Conservation (phyloP, 2,797 vertebrate species). For the Craterocephalus amniculus region DNA sequence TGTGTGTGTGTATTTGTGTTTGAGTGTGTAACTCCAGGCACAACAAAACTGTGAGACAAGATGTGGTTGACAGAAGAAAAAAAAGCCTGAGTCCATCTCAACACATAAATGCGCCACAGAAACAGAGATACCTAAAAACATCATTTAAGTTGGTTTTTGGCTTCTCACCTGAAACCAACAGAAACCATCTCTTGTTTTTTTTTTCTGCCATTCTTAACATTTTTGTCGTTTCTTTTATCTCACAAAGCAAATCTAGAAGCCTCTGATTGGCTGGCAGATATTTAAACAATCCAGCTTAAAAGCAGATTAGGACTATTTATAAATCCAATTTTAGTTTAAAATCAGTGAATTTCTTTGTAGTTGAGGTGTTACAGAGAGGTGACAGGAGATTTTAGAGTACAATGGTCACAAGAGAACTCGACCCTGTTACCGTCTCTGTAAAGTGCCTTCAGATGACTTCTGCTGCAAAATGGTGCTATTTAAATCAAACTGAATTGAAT, state of each 20-base stretch:
- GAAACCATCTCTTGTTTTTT: background rate
- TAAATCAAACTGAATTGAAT: too few relatives aligned
- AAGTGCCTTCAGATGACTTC: too few relatives aligned
- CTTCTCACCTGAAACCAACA: too few relatives aligned
- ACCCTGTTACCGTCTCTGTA: too few relatives aligned
- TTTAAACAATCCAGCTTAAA: background rate
- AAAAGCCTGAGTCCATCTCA: background rate
- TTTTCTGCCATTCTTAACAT: background rate
- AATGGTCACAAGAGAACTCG: too few relatives aligned
- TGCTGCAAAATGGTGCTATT: too few relatives aligned
- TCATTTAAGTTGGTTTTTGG: background rate
- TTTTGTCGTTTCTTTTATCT: background rate
- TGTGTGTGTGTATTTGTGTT: background rate
- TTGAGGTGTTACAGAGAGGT: too few relatives aligned
- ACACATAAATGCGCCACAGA: too few relatives aligned
- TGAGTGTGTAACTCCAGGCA: background rate
- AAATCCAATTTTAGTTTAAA: too few relatives aligned
- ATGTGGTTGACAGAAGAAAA: constrained; percentile 11
- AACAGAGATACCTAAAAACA: background rate
- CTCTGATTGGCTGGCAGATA: background rate
- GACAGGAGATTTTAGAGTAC: too few relatives aligned
- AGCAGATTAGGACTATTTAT: background rate
- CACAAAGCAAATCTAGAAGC: background rate
- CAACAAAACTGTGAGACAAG: background rate
- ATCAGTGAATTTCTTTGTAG: too few relatives aligned